Conservation (phyloP, 2,888 invertebrate species). For the Nomada fabriciana region DNA sequence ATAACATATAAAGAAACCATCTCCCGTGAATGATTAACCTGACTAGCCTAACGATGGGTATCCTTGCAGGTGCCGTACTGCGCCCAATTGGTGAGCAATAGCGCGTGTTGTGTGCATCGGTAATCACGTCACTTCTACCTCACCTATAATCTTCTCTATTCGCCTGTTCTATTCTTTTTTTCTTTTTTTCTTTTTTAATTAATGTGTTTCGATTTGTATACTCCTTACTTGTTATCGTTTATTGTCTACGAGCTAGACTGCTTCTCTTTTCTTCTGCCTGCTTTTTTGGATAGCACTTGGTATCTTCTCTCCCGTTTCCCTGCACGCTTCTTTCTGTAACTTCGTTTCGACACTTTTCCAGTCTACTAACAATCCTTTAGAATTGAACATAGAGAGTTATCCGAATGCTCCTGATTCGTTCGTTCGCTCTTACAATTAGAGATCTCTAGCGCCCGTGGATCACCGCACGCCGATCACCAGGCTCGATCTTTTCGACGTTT, state of each 20-base stretch:
- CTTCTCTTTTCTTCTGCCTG: slow-evolving; percentile 61
- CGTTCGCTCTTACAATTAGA: slow-evolving; percentile 23
- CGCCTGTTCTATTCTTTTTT: slow-evolving; percentile 66
- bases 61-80: slow-evolving; percentile 94
- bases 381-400: slow-evolving; percentile 22
- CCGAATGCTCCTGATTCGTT: slow-evolving; percentile 25
- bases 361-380: slow-evolving; percentile 26
- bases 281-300: slow-evolving; percentile 36
- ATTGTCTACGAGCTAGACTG: slow-evolving; percentile 59
- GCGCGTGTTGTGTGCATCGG: slow-evolving; percentile 98
- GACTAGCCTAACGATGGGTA: slow-evolving; percentile 82
- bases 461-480: slow-evolving; percentile 66
- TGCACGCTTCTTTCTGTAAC: slow-evolving; percentile 1
- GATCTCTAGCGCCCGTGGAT: slow-evolving; percentile 47
- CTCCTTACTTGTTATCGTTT: slow-evolving; percentile 57
- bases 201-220: slow-evolving; percentile 34
- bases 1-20: slow-evolving; percentile 22
- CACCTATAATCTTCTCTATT: slow-evolving; percentile 82
- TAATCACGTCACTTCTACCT: slow-evolving; percentile 93
- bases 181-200: slow-evolving; percentile 38
- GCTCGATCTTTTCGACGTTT: slow-evolving; percentile 22
- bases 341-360: slow-evolving; percentile 6
- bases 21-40: slow-evolving; percentile 79
- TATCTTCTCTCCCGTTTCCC: slow-evolving; percentile 11
- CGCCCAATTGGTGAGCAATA: slow-evolving; percentile 97